Evolutionary conservation across 2,888 invertebrate genomes (phyloP).

Genomic region (Piscicola geometra): DNA sequence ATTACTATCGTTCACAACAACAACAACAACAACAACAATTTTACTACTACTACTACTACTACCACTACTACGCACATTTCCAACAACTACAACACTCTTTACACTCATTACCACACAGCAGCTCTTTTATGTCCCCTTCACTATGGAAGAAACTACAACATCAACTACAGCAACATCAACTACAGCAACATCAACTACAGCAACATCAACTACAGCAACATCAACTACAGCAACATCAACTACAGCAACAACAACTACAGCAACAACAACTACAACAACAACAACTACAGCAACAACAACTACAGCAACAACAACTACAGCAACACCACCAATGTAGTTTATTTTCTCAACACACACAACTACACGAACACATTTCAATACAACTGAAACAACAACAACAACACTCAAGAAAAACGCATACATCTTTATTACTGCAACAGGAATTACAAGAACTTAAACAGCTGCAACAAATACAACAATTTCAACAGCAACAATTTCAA

Average conservation of each 20-base stretch:
- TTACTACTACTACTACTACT: neutral
- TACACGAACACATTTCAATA: too few species aligned
- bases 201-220: neutral
- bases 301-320: neutral
- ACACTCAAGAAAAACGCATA: neutral
- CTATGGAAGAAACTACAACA: neutral
- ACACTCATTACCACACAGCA: neutral
- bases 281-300: neutral
- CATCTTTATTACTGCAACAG: neutral
- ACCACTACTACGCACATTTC: conserved; percentile 1
- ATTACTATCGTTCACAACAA: neutral
- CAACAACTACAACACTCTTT: neutral
- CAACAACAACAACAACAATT: neutral
- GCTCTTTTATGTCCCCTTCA: neutral
- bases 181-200: too few species aligned
- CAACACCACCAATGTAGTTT: too few species aligned
- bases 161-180: neutral
- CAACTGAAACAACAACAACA: too few species aligned
- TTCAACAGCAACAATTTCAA: neutral
- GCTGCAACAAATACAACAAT: neutral
- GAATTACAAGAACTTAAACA: neutral
- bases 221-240: neutral
- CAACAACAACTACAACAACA: neutral
- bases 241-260: conserved; percentile 12
- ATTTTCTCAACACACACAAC: too few species aligned